Conservation (phyloP, 2,797 vertebrate species). For the Furcifer pardalis region DNA sequence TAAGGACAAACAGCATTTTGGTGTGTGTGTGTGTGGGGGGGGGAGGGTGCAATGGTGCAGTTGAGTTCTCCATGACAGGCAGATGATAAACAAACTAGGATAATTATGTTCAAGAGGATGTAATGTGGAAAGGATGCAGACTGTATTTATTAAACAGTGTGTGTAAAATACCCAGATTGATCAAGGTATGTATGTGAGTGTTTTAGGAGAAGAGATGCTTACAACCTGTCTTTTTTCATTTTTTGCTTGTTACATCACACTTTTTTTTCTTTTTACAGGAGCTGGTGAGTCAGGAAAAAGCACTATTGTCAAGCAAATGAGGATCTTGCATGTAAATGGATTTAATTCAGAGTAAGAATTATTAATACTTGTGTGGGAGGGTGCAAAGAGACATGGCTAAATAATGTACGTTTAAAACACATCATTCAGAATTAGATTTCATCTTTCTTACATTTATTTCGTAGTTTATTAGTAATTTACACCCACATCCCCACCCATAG, state of each 20-base stretch:
- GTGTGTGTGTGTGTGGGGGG: constrained; percentile 33
- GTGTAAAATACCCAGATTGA: constrained; percentile 17
- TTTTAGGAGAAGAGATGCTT: constrained; percentile 52
- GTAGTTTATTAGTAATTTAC: constrained; percentile 40
- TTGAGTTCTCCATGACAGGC: constrained; percentile 27
- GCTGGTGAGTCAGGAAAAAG: constrained; percentile 98
- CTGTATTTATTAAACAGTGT: not conserved
- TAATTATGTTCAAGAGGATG: constrained; percentile 7
- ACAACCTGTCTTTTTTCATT: not conserved
- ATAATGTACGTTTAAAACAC: constrained; percentile 33
- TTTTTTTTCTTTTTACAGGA: constrained; percentile 80
- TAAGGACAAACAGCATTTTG: constrained; percentile 76
- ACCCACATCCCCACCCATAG: constrained; percentile 8
- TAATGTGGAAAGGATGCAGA: constrained; percentile 7
- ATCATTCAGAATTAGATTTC: constrained; percentile 20
- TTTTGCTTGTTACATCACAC: constrained; percentile 36
- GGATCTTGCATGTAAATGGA: constrained; percentile 96
- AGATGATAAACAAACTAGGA: constrained; percentile 23
- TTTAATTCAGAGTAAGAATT: constrained; percentile 94
- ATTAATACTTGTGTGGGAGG: constrained; percentile 26
- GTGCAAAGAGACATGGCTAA: not conserved
- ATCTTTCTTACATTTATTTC: constrained; percentile 5
- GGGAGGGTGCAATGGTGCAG: constrained; percentile 26
- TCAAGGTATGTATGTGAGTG: constrained; percentile 33
- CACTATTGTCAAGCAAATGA: constrained; percentile 99